Base-by-base conservation (phyloP, 2,888 invertebrate species). In the Tenthredo amoena region DNA sequence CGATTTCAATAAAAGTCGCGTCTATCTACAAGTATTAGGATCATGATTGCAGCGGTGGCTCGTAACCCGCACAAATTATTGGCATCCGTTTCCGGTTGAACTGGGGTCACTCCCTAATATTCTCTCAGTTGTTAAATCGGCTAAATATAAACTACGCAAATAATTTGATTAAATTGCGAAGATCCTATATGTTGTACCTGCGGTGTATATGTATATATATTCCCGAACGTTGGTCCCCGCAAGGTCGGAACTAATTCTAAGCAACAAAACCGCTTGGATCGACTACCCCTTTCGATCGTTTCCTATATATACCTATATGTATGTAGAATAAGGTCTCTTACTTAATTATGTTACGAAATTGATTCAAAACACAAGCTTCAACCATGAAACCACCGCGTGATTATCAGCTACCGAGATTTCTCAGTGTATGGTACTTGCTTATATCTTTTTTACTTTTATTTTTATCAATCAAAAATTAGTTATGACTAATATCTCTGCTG, bases 21-120 rank as follows among this genome's bases (percentile, higher is more conserved):
- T 62, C 21, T 21, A 62, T 62, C 10, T 62, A 62, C 7, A 47
- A 47, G 47, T 62, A 62, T 62, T 10, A 2, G 62, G 21, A 62
- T n/a, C 55, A 55, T 55, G 55, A 55, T n/a, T 55, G 55, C 55
- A 55, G 55, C 55, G 55, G 55, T 55, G 55, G 68, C 34, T 12
- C 68, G 18, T 34, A 26, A 34, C 31, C 68, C 68, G 68, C 68
- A 81, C 81, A 62, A 81, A 81, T 81, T 81, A 81, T 81, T 81
- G 21, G 81, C 81, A 81, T 81, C 81, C 81, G 81, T 81, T 81
- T 81, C 81, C 81, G 50, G 62, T 81, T 81, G 31, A 50, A 55
- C 77, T 55, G 34, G 81, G 81, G 81, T 81, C 37, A 34, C 81
- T 81, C 81, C 81, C 58, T 26, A 62, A 58, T 62, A 21, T 62